phyloP scores from a whole-genome alignment of 2,113 vertebrate species.

The Enhydra lutris region DNA sequence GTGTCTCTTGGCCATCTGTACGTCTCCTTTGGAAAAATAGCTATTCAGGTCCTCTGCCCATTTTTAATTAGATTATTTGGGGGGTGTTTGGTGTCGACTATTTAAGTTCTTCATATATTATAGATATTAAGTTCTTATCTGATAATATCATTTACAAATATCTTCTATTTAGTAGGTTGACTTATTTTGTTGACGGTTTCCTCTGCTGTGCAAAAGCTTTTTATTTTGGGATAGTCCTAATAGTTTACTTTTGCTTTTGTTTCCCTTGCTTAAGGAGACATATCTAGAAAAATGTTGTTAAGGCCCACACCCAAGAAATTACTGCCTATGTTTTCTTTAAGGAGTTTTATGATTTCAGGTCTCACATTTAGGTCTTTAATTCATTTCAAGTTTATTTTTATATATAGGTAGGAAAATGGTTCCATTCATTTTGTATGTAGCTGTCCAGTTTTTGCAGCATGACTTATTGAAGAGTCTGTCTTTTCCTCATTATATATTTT shows the following conservation, averaged over 20 bases:
- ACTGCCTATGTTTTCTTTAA: background rate
- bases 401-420: background rate
- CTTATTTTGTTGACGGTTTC: background rate
- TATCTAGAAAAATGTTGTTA: background rate
- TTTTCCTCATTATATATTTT: background rate
- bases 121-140: background rate
- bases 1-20: background rate
- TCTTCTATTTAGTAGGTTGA: background rate
- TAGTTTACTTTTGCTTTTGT: background rate
- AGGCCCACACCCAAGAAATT: background rate
- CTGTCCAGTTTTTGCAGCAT: background rate
- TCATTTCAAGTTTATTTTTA: background rate
- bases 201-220: background rate
- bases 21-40: background rate
- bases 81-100: background rate
- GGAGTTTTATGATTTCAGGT: background rate
- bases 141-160: background rate
- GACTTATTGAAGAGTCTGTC: background rate
- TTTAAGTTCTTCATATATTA: background rate
- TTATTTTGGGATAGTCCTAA: background rate
- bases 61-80: background rate
- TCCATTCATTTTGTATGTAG: background rate
- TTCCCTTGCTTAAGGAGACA: background rate
- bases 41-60: background rate
- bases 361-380: background rate